Evolutionary conservation across 1,140 invertebrate genomes (phyloP), one percentile per base, ranked within the genome.

Genomic region (Stegodyphus mimosarum): DNA sequence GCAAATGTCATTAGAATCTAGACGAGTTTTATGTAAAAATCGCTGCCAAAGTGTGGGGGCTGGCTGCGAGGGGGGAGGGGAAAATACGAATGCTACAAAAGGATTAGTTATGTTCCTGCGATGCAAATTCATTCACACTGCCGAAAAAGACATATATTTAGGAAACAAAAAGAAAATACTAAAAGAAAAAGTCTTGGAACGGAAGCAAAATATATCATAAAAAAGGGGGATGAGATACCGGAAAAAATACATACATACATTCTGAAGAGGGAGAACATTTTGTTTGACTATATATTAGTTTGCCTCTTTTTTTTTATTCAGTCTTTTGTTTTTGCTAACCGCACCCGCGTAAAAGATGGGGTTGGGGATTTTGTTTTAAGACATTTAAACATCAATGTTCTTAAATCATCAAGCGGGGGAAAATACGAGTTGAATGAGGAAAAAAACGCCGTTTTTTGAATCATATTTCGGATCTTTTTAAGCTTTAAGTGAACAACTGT

Each of bases 1-100:
- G 81, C 81, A 83, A 83, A 83, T 83, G 81, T 83, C 81, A 83
- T 83, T 83, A 83, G 81, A 83, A 75, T 83, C 81, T 75, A 83
- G 81, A 83, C 72, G 81, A 83, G 81, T 83, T 83, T 83, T 83
- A 83, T 83, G 81, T 83, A 67, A 83, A 83, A 83, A 83, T 83
- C 81, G 69, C 71, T 50, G 72, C 60, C 64, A 67, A 83, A 75
- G 81, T 75, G 81, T 75, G 72, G 7, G n/a, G 17, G 64, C 33
- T 17, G 70, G 13, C 17, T 49, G 70, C 48, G 50, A 66, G 66
- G 79, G 49, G 52, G 52, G n/a, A 53, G 63, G n/a, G 60, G 48
- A 60, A 75, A 73, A 51, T 64, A 50, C 70, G 71, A 73, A 75
- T 75, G 81, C 81, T 83, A 75, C 81, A 83, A 83, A 83, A 83